Evolutionary conservation across 2,888 invertebrate species (phyloP).

Genomic region (Abrostola tripartita): DNA sequence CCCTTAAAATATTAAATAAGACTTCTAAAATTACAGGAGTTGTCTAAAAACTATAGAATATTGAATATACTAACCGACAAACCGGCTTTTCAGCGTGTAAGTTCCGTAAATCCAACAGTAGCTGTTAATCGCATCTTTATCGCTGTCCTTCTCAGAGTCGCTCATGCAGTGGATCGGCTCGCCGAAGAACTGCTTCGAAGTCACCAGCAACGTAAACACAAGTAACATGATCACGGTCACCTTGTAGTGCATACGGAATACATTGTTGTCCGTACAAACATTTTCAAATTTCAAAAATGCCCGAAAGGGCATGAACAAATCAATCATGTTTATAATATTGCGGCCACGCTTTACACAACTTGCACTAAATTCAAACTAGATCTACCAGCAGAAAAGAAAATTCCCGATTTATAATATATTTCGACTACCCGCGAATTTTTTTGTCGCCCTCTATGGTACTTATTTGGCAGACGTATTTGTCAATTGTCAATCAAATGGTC

Average conservation of each 20-base stretch:
- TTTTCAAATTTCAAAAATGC: constrained; percentile 90
- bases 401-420: background rate
- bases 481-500: no score
- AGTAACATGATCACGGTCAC: constrained; percentile 92
- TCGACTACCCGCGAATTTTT: constrained; percentile 49
- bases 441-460: background rate
- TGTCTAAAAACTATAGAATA: background rate
- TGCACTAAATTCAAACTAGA: background rate
- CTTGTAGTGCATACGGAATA: constrained; percentile 93
- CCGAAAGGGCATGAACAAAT: constrained; percentile 90
- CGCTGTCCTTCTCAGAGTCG: constrained; percentile 77
- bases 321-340: constrained; percentile 83
- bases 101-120: constrained; percentile 95
- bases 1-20: no score
- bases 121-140: constrained; percentile 90
- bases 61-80: constrained; percentile 29
- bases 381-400: constrained; percentile 5
- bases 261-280: constrained; percentile 92
- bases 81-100: constrained; percentile 86
- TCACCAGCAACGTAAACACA: constrained; percentile 92
- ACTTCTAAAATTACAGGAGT: background rate
- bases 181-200: constrained; percentile 95
- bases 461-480: background rate
- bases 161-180: constrained; percentile 94
- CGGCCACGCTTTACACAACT: constrained; percentile 5